These are phyloP conservation scores for Agrochola lychnidis DNA, from an alignment of 2,888 invertebrate species.

Conservation along the genomic window DNA sequence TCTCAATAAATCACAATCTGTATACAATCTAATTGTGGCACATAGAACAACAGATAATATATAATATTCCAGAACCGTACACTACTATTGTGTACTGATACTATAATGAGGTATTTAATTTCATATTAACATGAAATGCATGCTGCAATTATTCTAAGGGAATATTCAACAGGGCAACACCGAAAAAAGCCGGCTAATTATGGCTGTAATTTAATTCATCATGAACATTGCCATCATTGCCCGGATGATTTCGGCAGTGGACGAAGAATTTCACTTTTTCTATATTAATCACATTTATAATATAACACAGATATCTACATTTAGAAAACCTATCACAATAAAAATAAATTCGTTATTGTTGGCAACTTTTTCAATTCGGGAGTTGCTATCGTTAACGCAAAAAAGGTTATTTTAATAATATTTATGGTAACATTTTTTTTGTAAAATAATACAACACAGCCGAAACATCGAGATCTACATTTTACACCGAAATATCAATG, in stretches of 20 bases:
- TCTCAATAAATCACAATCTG: constrained; percentile 87
- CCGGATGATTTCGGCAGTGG: constrained; percentile 21
- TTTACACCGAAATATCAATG: constrained; percentile 70
- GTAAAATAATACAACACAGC: constrained; percentile 83
- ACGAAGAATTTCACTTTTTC: constrained; percentile 39
- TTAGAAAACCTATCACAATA: constrained; percentile 67
- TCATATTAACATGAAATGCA: constrained; percentile 67
- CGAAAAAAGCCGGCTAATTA: constrained; percentile 16
- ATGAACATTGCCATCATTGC: neutral
- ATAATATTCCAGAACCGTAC: constrained; percentile 73
- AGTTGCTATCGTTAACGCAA: constrained; percentile 55
- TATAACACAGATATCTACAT: constrained; percentile 71
- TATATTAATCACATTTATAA: constrained; percentile 73
- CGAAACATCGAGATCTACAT: constrained; percentile 84
- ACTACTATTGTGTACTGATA: constrained; percentile 69
- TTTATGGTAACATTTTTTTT: constrained; percentile 61
- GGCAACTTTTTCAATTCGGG: constrained; percentile 66
- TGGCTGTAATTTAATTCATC: neutral
- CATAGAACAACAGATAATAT: constrained; percentile 87
- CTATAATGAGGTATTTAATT: constrained; percentile 81
- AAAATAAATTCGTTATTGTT: constrained; percentile 74
- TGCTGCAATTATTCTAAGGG: constrained; percentile 54
- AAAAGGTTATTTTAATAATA: constrained; percentile 57
- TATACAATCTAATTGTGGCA: constrained; percentile 88
- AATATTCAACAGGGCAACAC: constrained; percentile 26